Conservation (phyloP, 35 echinoderm and acorn worm species). For the Amphiura filiformis region DNA sequence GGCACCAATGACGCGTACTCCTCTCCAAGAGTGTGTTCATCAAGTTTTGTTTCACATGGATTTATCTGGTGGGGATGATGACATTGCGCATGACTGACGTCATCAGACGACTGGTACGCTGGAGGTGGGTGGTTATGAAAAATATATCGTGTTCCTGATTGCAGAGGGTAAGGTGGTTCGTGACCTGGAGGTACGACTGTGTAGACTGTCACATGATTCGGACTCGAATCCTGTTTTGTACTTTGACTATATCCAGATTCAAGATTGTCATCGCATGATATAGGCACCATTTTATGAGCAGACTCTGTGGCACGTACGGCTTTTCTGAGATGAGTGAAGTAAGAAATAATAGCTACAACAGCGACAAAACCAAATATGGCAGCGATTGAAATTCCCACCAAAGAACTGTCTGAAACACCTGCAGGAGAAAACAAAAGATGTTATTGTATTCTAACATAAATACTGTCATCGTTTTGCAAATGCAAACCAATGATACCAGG, state of each 20-base stretch:
- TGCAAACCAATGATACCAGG: too few species aligned
- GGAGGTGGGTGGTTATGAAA: neutral
- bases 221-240: neutral
- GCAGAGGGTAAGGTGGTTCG: neutral
- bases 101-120: neutral
- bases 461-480: too few species aligned
- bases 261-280: neutral
- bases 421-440: too few species aligned
- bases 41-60: neutral
- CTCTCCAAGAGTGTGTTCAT: neutral
- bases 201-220: neutral
- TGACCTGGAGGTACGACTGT: neutral
- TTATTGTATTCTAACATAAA: too few species aligned
- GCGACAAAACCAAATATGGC: too few species aligned
- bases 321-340: neutral
- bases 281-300: neutral
- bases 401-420: too few species aligned
- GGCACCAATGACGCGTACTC: neutral
- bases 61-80: neutral
- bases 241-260: neutral
- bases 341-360: neutral
- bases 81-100: neutral
- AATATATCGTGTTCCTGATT: neutral
- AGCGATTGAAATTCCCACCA: too few species aligned
- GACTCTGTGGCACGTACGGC: neutral